Conservation (phyloP, 2,797 vertebrate species). For the Fistularia tabacaria region DNA sequence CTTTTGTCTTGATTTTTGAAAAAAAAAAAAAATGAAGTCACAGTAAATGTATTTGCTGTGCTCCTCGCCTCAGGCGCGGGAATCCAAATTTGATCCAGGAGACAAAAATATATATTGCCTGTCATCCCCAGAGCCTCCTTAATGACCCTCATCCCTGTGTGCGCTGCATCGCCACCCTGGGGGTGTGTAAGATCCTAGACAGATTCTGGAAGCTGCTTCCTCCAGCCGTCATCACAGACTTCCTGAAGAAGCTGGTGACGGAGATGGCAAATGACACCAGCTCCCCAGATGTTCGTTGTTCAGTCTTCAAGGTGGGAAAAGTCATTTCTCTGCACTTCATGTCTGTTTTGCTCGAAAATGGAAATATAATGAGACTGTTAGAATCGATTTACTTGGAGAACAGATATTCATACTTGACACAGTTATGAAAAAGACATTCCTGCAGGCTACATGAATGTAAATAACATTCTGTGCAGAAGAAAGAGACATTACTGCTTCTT, state of each 20-base stretch:
- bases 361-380: too few relatives aligned
- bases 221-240: conserved; percentile 80
- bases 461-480: neutral
- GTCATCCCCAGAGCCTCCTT: conserved; percentile 77
- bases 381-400: too few relatives aligned
- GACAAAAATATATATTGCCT: neutral
- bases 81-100: too few relatives aligned
- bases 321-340: neutral
- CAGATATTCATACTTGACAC: too few relatives aligned
- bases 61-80: too few relatives aligned
- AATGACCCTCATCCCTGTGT: conserved; percentile 87
- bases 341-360: neutral
- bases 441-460: neutral
- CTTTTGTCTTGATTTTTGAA: neutral
- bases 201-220: conserved; percentile 95
- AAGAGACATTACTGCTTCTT: neutral
- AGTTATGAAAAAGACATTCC: neutral
- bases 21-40: neutral
- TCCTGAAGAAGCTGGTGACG: conserved; percentile 83
- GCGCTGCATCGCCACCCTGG: conserved; percentile 84
- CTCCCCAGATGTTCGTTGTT: conserved; percentile 90
- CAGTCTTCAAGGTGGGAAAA: conserved; percentile 87
- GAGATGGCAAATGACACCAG: conserved; percentile 81
- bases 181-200: conserved; percentile 85
- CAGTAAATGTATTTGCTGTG: too few relatives aligned